Evolutionary conservation across 2,113 vertebrate species (phyloP).

Genomic region (Channa argus): DNA sequence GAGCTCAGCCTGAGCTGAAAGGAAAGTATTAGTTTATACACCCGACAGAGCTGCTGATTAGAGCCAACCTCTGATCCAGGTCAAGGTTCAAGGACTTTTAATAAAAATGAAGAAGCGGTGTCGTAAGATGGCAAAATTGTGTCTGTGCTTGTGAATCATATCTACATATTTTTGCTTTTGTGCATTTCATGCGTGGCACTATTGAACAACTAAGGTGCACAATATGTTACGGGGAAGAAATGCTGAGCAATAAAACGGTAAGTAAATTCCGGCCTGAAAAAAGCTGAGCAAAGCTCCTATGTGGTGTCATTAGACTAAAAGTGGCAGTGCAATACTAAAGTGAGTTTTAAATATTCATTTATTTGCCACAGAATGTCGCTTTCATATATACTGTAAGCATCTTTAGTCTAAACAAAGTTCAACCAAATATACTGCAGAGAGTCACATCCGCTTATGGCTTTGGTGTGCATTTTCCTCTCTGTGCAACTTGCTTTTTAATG

Average conservation of each 20-base stretch:
- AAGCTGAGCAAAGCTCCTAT: not conserved
- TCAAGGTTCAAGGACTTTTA: not conserved
- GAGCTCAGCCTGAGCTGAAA: not conserved
- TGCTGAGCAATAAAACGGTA: too few species aligned
- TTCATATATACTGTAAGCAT: not conserved
- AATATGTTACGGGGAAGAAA: not conserved
- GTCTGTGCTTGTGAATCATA: not conserved
- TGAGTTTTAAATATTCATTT: not conserved
- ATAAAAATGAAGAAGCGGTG: not conserved
- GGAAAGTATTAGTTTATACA: not conserved
- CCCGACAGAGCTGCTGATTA: slow-evolving; percentile 32
- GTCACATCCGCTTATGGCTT: not conserved
- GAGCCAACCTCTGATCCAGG: not conserved
- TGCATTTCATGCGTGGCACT: not conserved
- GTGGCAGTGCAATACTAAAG: not conserved
- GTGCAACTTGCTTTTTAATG: slow-evolving; percentile 12
- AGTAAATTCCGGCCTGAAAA: too few species aligned
- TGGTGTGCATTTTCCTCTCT: slow-evolving; percentile 2
- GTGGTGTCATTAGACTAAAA: slow-evolving; percentile 1
- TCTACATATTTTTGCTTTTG: not conserved
- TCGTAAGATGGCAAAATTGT: not conserved
- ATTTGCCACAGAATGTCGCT: slow-evolving; percentile 1
- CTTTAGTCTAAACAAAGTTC: slow-evolving; percentile 5
- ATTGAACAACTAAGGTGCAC: not conserved
- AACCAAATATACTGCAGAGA: not conserved